Evolutionary conservation across 2,888 invertebrate species (phyloP), one percentile per base, ranked within the genome.

Genomic region (Drosophila falleni): DNA sequence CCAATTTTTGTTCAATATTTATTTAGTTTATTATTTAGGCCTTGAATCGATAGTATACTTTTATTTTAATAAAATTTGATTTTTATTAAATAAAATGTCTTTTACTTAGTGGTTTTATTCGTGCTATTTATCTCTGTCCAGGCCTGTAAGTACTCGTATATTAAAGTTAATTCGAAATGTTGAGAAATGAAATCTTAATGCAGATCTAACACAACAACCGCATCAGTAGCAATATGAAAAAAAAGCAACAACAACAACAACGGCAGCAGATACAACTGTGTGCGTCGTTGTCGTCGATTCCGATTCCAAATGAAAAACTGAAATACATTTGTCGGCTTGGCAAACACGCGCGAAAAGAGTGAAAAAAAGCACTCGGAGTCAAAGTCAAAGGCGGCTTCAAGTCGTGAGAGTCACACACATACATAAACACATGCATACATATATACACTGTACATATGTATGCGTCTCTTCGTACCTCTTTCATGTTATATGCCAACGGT

Each of bases 181-280:
- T 59, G 69, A 37, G 50, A 71, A 71, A 56, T 81, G 66, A 71
- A 81, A 81, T 78, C 73, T 66, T 79, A 71, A 85, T 81, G 85
- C 80, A 71, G 76, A 81, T 69, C 69, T 75, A 62, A 72, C 41
- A 63, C 54, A 59, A 53, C 39, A 64, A 54, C 42, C 33, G 56
- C 59, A 37, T 6, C n/a, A 51, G 42, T 16, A 19, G 47, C 23
- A 56, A 49, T 19, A 16, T 8, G 23, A 23, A 9, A 6, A 15
- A 3, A 15, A 5, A 54, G 41, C 13, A 13, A 23, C 37, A 53
- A 37, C 9, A 37, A 13, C 1, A 39, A 10, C 5, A 23, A 15
- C 10, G n/a, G 9, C 35, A 51, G 29, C 19, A 56, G 47, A 39
- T 26, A 53, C 60, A 59, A 53, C 55, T 23, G 54, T 44, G 37